Evolutionary conservation across 1,140 invertebrate genomes (phyloP), one percentile per base, ranked within the genome.

Genomic region (Aphis gossypii): DNA sequence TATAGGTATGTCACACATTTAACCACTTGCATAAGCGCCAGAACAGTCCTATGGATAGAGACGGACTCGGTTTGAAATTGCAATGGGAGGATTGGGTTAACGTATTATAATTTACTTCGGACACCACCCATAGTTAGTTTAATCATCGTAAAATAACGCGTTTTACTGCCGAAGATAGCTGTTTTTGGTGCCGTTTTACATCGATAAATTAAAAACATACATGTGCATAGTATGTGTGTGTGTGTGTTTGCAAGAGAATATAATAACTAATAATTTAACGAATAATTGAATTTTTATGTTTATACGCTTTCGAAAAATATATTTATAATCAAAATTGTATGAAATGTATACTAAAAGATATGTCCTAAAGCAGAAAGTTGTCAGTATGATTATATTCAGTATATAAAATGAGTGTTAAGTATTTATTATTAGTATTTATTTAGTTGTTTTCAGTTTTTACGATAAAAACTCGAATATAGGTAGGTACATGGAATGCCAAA

Each of bases 101-200:
- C n/a, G n/a, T 20, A 0, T 88, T 88, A 38, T 88, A 35, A 88
- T 51, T n/a, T 46, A 87, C 41, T 82, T 6, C 48, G 48, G n/a
- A 48, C 20, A 88, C n/a, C 46, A 88, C 46, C 48, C 87, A 88
- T 87, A n/a, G 86, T 51, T 46, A 48, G 87, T 54, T 88, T 54
- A 25, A 88, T 51, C 46, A 35, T 88, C n/a, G 46, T 51, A 88
- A 51, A 88, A 54, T 76, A 88, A 54, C 46, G n/a, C 46, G 46
- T 88, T 88, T 88, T 54, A 54, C 7, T 88, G 7, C 46, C 86
- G 3, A 51, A 30, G 46, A 88, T n/a, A 35, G 7, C 30, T 18
- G 86, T 48, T 25, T 7, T 8, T 7, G n/a, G 48, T 88, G 86
- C 46, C 48, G 35, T 51, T 88, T 54, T 51, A 48, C 6, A 18